Evolutionary conservation across 2,888 invertebrate species (phyloP), one percentile per base, ranked within the genome.

Genomic region (Trichacis sp.): DNA sequence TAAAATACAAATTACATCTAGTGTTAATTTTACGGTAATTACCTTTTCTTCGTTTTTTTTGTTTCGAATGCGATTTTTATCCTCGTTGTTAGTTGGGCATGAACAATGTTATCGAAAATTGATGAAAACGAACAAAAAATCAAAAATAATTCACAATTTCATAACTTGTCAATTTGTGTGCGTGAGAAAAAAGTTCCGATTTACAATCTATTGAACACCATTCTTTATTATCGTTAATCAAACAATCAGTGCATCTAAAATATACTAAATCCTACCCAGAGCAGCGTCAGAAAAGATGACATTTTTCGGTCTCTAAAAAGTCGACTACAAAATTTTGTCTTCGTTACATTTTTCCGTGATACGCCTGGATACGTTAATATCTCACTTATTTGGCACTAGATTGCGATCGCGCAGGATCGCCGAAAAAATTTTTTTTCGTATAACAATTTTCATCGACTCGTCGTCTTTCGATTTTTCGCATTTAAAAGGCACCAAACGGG

Each of bases 181-280:
- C n/a, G 33, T n/a, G 33, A n/a, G n/a, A 40, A 15, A 53, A 76
- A 53, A 73, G 74, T 68, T 53, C 63, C 72, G 58, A 66, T 66
- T 80, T 79, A 80, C 72, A 77, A 80, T 80, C 81, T 83, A 82
- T 82, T 82, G 82, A 84, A 84, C 84, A 84, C 83, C 78, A 82
- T 83, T 83, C 79, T 75, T 81, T 80, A 80, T 84, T 80, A 81
- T 82, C 78, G 80, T 81, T 82, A 83, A 80, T 81, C 78, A 83
- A 84, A 83, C 83, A 83, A 83, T 83, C 82, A 82, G 83, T 84
- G 83, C 83, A 83, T 83, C 83, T 83, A 84, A 84, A 84, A 83
- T 84, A 82, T 82, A 83, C 81, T 84, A 84, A 24, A 82, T 73
- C 81, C 82, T 83, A 84, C 81, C 78, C 45, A 42, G 42, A 17